These are phyloP conservation scores for Scophthalmus maximus DNA, from an alignment of 2,113 vertebrate genomes.

Conservation along the genomic window DNA sequence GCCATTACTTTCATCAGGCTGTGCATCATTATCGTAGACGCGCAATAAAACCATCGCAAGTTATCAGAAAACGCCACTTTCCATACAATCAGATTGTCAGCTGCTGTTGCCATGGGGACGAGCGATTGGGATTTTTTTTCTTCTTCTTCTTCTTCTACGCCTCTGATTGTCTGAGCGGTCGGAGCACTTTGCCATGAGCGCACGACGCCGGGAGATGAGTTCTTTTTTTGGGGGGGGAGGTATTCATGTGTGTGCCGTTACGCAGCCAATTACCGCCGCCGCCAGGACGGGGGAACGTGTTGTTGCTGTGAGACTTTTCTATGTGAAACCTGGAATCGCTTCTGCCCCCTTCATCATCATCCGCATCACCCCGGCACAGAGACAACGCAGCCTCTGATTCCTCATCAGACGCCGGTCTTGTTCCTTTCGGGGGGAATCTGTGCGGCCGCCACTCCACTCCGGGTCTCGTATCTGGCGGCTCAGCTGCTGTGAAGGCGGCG, in stretches of 20 bases:
- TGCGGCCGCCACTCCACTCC: not conserved
- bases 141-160: too few relatives aligned
- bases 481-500: conserved; percentile 26
- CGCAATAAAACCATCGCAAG: too few relatives aligned
- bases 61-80: conserved; percentile 65
- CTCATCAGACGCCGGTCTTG: conserved; percentile 53
- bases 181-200: conserved; percentile 53
- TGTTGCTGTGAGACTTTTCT: conserved; percentile 47
- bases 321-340: conserved; percentile 46
- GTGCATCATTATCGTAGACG: too few relatives aligned
- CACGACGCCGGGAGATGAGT: conserved; percentile 54
- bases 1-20: too few relatives aligned
- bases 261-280: conserved; percentile 49
- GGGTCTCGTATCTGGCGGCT: not conserved
- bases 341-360: conserved; percentile 1
- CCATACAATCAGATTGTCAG: conserved; percentile 61
- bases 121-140: conserved; percentile 49
- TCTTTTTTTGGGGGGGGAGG: too few relatives aligned
- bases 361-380: not conserved
- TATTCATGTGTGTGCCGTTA: conserved; percentile 57
- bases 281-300: conserved; percentile 13
- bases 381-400: conserved; percentile 58
- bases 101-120: conserved; percentile 72
- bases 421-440: conserved; percentile 32
- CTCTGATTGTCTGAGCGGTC: conserved; percentile 69